Evolutionary conservation across 2,888 invertebrate genomes (phyloP), one percentile per base, ranked within the genome.

Genomic region (Leptogaster cylindrica): DNA sequence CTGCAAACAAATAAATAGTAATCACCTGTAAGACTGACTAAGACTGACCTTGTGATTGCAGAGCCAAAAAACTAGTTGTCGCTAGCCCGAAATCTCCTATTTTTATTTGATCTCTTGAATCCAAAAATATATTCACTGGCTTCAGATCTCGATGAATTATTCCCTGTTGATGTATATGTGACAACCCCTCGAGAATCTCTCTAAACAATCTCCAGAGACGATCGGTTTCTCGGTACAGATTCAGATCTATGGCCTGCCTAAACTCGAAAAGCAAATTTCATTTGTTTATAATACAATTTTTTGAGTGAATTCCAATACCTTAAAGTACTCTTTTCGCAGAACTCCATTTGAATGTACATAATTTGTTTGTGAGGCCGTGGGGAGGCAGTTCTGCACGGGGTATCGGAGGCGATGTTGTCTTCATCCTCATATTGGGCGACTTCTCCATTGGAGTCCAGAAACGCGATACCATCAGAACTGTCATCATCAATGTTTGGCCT

Each of bases 61-160:
- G 68, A 0, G 81, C 81, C 64, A 81, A 82, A 58, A 89, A 85
- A 72, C 86, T 89, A 0, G 91, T 92, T 0, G 58, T 97, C 0
- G 98, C 97, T 2, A 98, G 84, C 10, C 98, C 98, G 80, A 98
- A 98, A 81, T 98, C 98, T 8, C 97, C 98, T 72, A 98, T 98
- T 84, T 98, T 98, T 1, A 80, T 95, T 78, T 95, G 94, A 81
- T 97, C 96, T 73, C 92, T 91, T 1, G 89, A 97, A 95, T 78
- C 52, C 16, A 52, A 52, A 7, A 52, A 52, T 5, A 52, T 52
- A 33, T 67, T 67, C 33, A 61, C 50, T 3, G 66, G 58, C 6
- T 67, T 64, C 8, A 51, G 25, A 55, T 68, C 68, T n/a, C 68
- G 55, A 51, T 50, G 61, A 18, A 68, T 68, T 58, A 65, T 65